Evolutionary conservation across 2,888 invertebrate genomes (phyloP), one percentile per base, ranked within the genome.

Genomic region (Sinhomidia bicolor): DNA sequence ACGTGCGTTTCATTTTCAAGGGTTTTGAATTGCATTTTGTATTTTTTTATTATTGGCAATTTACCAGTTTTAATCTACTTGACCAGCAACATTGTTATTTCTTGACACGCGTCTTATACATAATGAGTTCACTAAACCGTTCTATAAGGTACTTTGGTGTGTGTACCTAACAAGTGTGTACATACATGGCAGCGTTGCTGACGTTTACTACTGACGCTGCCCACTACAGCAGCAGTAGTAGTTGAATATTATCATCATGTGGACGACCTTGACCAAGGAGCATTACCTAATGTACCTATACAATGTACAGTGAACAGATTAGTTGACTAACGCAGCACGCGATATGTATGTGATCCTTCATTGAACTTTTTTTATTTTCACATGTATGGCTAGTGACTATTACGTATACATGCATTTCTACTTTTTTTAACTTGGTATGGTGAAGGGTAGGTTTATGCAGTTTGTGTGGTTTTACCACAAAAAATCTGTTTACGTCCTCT

Each of bases 211-310:
- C n/a, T n/a, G n/a, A n/a, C n/a, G n/a, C n/a, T n/a, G n/a, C n/a
- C n/a, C n/a, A n/a, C n/a, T n/a, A n/a, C n/a, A n/a, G n/a, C n/a
- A n/a, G n/a, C n/a, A n/a, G n/a, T n/a, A n/a, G 26, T 17, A 17
- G 68, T n/a, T 23, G 47, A 23, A 3, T 74, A 44, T 26, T 23
- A 3, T 47, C 7, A 4, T 23, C 47, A 78, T 54, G 78, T 32
- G 29, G 78, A 14, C 78, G 78, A 54, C 78, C 78, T 78, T 78
- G 78, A 78, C 78, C 78, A 20, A 83, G 29, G n/a, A 20, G n/a
- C n/a, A n/a, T n/a, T n/a, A n/a, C n/a, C n/a, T n/a, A n/a, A n/a
- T n/a, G n/a, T n/a, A n/a, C n/a, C n/a, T n/a, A n/a, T n/a, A n/a
- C n/a, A n/a, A n/a, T n/a, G 83, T 71, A 83, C 54, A 32, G 17